Conservation (phyloP, 2,888 invertebrate species). For the Taenaris catops region DNA sequence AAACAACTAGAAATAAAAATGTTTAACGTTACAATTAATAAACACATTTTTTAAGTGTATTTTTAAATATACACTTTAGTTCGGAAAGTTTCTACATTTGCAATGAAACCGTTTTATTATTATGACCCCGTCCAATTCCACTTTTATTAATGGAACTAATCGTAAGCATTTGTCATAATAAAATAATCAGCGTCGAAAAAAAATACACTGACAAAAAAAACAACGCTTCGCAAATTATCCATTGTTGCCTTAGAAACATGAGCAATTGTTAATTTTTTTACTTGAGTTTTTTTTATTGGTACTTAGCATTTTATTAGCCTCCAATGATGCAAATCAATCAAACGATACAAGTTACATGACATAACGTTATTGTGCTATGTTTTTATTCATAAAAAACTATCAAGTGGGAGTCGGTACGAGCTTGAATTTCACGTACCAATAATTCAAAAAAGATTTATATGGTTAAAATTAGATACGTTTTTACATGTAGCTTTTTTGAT, state of each 20-base stretch:
- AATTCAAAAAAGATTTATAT: no score
- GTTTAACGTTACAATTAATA: no score
- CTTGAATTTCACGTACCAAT: no score
- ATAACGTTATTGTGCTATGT: conserved; percentile 59
- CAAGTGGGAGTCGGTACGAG: conserved; percentile 10
- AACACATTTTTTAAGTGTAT: no score
- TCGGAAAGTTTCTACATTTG: no score
- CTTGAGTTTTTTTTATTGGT: conserved; percentile 4
- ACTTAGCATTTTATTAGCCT: conserved; percentile 10
- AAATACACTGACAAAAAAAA: conserved; percentile 17
- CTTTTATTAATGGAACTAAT: conserved; percentile 15
- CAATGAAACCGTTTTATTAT: no score
- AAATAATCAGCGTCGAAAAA: conserved; percentile 11
- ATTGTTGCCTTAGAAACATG: conserved; percentile 16
- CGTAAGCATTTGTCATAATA: conserved; percentile 17
- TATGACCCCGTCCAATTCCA: no score
- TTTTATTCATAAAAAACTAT: conserved; percentile 45
- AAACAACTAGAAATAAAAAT: no score
- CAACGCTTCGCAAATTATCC: conserved; percentile 7
- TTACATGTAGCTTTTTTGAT: no score
- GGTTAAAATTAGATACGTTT: no score
- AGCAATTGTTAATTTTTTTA: conserved; percentile 15
- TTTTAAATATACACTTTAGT: no score
- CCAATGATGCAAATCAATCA: conserved; percentile 58
- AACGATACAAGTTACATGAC: conserved; percentile 52